Evolutionary conservation across 1,140 invertebrate species (phyloP), one percentile per base, ranked within the genome.

Genomic region (Euura lappo): DNA sequence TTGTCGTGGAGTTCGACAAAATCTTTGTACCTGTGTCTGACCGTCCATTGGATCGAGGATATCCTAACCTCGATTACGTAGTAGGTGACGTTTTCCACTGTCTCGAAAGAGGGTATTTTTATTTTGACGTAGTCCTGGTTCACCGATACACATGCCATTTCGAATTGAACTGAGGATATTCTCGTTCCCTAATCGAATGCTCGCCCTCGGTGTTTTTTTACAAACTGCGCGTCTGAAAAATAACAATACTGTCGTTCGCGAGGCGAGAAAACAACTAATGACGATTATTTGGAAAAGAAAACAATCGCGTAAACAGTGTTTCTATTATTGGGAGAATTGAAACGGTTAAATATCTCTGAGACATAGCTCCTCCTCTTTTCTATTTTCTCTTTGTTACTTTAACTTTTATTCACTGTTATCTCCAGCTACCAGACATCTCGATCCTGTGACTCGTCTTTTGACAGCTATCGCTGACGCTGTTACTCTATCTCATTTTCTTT

Each of bases 1-100:
- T 92, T 93, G 11, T 96, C 94, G 83, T 98, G 94, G 4, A 98
- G 89, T 65, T 95, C 94, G 70, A 92, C 91, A 86, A 98, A 98
- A 78, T 97, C 95, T 81, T 91, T 96, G 85, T 97, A 98, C 81
- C 82, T 90, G 81, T 96, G 93, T 77, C 91, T 92, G 1, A 98
- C 92, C 65, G 88, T 91, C 97, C 97, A 98, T 67, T 91, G 90
- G 75, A 94, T 90, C 65, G 90, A 85, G 2, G 91, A 93, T 13
- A 97, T 87, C 68, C 85, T 89, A 45, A 95, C 89, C 77, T 90
- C 87, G 46, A 96, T 92, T 65, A 89, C 87, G 80, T 95, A 96
- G 79, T 88, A 92, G 2, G 89, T 92, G n/a, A 92, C 85, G 71
- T 88, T 89, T 51, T 91, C 89, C 10, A 87, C 84, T 69, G 89